Evolutionary conservation across 1,140 invertebrate species (phyloP).

Genomic region (Anastatus disparis): DNA sequence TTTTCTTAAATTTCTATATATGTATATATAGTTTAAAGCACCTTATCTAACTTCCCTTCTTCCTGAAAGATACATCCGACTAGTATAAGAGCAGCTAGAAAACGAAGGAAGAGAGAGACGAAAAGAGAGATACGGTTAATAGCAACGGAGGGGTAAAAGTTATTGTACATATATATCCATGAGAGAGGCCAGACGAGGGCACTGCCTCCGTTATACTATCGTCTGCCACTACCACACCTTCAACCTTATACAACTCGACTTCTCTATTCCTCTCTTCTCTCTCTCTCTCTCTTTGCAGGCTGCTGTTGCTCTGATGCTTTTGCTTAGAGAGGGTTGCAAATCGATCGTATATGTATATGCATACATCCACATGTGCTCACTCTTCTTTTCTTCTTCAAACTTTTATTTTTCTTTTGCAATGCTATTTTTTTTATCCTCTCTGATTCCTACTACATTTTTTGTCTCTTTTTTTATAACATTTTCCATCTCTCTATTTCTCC

Average conservation of each 20-base stretch:
- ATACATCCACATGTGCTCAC: too few relatives aligned
- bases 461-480: not conserved
- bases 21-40: not conserved
- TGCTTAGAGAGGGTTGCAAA: slow-evolving; percentile 45
- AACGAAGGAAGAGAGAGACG: not conserved
- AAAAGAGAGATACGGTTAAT: slow-evolving; percentile 27
- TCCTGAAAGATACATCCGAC: not conserved
- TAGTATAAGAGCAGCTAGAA: not conserved
- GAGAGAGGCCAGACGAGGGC: slow-evolving; percentile 40
- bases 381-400: too few relatives aligned
- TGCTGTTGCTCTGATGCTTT: not conserved
- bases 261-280: not conserved
- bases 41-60: slow-evolving; percentile 12
- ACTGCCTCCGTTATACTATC: slow-evolving; percentile 40
- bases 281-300: not conserved
- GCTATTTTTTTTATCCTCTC: too few relatives aligned
- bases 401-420: not conserved
- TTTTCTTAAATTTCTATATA: not conserved
- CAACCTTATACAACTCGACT: not conserved
- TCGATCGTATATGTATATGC: too few relatives aligned
- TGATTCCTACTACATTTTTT: too few relatives aligned
- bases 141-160: not conserved
- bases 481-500: not conserved
- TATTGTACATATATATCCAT: not conserved
- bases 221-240: slow-evolving; percentile 36